Evolutionary conservation across 1,140 invertebrate species (phyloP).

Genomic region (Papilio glaucus): DNA sequence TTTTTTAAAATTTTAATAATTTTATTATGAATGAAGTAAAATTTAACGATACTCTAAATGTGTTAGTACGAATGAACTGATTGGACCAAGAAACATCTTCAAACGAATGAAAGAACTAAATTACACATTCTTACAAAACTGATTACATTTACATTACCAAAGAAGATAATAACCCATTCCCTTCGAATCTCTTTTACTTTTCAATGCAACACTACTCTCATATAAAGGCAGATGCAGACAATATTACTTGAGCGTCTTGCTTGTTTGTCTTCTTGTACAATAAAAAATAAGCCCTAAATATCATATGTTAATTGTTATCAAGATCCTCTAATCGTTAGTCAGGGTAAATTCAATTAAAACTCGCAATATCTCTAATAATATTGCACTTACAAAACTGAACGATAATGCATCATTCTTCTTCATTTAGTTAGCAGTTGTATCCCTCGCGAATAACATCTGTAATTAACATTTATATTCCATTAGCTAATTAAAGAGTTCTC

Average conservation of each 20-base stretch:
- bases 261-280: no score
- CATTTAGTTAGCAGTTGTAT: conserved; percentile 53
- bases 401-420: conserved; percentile 50
- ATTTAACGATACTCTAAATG: neutral
- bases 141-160: no score
- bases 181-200: no score
- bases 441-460: conserved; percentile 54
- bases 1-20: conserved; percentile 45
- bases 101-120: neutral
- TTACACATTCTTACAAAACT: no score
- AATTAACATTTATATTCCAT: conserved; percentile 72
- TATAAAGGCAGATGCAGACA: no score
- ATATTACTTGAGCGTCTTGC: no score
- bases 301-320: neutral
- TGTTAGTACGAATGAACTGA: neutral
- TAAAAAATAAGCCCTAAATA: no score
- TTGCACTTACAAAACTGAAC: conserved; percentile 39
- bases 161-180: no score
- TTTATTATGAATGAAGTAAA: conserved; percentile 27
- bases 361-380: conserved; percentile 19
- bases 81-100: neutral
- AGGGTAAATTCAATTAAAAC: conserved; percentile 22
- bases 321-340: neutral
- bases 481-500: conserved; percentile 71
- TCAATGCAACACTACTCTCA: no score